Evolutionary conservation across 2,888 invertebrate genomes (phyloP).

Genomic region (Diloba caeruleocephala): DNA sequence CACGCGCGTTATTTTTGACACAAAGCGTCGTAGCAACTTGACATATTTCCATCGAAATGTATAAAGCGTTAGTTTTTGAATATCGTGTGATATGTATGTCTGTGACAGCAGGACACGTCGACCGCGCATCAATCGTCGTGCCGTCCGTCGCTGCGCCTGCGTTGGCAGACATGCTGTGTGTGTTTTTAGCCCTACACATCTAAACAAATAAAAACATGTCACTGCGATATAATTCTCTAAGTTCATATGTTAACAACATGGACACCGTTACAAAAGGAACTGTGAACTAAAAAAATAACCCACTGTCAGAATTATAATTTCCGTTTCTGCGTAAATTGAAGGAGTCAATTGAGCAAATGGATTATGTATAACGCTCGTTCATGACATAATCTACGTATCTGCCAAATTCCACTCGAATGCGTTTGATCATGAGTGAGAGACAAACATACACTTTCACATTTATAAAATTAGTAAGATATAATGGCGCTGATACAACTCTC

Average conservation of each 20-base stretch:
- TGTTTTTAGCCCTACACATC: conserved; percentile 58
- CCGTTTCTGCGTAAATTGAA: conserved; percentile 22
- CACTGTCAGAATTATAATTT: conserved; percentile 10
- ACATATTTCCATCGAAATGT: conserved; percentile 45
- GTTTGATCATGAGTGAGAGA: too few relatives aligned
- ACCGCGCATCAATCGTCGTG: conserved; percentile 73
- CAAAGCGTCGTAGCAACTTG: conserved; percentile 34
- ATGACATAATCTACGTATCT: too few relatives aligned
- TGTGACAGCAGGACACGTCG: conserved; percentile 64
- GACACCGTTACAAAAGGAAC: conserved; percentile 9
- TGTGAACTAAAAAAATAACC: conserved; percentile 4
- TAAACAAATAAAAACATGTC: conserved; percentile 74
- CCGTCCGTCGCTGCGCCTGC: conserved; percentile 60
- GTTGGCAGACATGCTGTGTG: conserved; percentile 68
- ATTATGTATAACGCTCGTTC: background rate
- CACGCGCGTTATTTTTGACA: conserved; percentile 42
- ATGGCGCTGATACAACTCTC: too few relatives aligned
- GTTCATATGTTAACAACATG: conserved; percentile 48
- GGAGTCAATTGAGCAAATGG: conserved; percentile 20
- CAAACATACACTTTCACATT: too few relatives aligned
- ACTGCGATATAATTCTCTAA: conserved; percentile 55
- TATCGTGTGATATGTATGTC: conserved; percentile 25
- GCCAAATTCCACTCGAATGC: too few relatives aligned
- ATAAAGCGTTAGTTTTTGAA: conserved; percentile 41
- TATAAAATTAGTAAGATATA: too few relatives aligned